Conservation (phyloP, 2,888 invertebrate genomes). For the Tuta absoluta region DNA sequence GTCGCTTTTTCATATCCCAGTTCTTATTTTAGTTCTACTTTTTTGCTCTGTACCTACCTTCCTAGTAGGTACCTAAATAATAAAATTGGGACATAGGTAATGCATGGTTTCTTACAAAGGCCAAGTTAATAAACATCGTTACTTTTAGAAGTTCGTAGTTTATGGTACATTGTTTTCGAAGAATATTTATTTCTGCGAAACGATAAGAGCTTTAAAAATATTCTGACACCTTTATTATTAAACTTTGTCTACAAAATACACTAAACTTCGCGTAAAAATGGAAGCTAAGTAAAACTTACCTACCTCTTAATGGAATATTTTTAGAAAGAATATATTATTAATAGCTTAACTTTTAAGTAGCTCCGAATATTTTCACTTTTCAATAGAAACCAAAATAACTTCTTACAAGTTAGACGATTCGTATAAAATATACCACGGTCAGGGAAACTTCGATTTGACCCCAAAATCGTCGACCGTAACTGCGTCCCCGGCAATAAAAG, state of each 20-base stretch:
- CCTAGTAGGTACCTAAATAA: too few species aligned
- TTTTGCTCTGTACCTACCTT: too few species aligned
- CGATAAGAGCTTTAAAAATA: constrained; percentile 3
- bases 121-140: constrained; percentile 10
- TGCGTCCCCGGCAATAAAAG: constrained; percentile 57
- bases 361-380: too few species aligned
- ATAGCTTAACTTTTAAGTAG: too few species aligned
- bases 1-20: too few species aligned
- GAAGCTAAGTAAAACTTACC: not conserved
- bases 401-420: not conserved
- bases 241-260: not conserved
- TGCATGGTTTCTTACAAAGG: not conserved
- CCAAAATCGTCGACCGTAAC: constrained; percentile 63
- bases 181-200: not conserved
- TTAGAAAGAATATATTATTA: too few species aligned
- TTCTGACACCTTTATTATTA: not conserved
- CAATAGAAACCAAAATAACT: too few species aligned
- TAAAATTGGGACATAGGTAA: not conserved
- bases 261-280: not conserved
- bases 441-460: constrained; percentile 47
- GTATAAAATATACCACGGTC: constrained; percentile 39
- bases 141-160: not conserved
- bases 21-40: too few species aligned
- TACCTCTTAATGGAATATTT: too few species aligned
- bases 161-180: not conserved